Evolutionary conservation across 2,113 vertebrate genomes (phyloP).

Genomic region (Lonchura striata): DNA sequence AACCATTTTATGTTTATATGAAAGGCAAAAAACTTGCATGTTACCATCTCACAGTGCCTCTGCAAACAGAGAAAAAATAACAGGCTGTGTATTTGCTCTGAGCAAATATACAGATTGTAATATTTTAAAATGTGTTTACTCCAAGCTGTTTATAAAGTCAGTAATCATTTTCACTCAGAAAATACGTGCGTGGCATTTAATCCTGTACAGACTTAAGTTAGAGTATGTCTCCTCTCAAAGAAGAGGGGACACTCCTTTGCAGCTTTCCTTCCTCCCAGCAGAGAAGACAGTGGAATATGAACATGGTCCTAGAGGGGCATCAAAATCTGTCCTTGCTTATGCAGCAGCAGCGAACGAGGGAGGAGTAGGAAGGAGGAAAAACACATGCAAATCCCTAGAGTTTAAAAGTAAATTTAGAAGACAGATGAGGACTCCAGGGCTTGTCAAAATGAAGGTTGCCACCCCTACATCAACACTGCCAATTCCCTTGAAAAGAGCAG

Average conservation of each 20-base stretch:
- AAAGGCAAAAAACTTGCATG: neutral
- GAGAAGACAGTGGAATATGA: neutral
- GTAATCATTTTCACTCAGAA: neutral
- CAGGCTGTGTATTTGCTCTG: neutral
- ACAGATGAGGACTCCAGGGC: neutral
- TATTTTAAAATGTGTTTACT: neutral
- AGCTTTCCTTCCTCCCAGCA: neutral
- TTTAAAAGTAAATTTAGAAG: neutral
- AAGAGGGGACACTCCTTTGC: neutral
- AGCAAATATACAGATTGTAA: neutral
- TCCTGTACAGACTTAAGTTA: neutral
- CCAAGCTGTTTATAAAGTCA: neutral
- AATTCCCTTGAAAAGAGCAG: neutral
- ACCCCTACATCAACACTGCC: neutral
- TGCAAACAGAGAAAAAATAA: neutral
- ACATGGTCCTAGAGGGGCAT: neutral
- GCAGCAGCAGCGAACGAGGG: accelerated
- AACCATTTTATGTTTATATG: neutral
- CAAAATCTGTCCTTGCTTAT: neutral
- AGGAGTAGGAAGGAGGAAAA: neutral
- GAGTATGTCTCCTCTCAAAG: neutral
- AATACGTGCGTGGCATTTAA: neutral
- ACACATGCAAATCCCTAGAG: neutral
- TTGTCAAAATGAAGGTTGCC: neutral
- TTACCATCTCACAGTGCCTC: neutral